Conservation (phyloP, 2,113 vertebrate genomes). For the cat (Felis catus) region F.catus_Fca126_mat1.0 CM031412.1:84339001-84339500, state of each 20-base stretch:
- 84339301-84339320: not conserved
- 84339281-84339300: conserved; percentile 46
- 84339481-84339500: not conserved
- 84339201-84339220: conserved; percentile 66
- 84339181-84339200: conserved; percentile 75
- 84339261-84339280: not conserved
- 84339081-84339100: not conserved
- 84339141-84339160: conserved; percentile 63
- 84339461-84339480: not conserved
- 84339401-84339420: not conserved
- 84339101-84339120: not conserved
- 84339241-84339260: not conserved
- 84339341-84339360: not conserved
- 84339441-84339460: not conserved
- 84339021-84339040: not conserved
- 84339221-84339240: conserved; percentile 14
- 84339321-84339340: not conserved
- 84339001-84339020: not conserved
- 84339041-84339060: not conserved
- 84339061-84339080: not conserved
- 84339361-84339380: not conserved
- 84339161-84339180: conserved; percentile 52
- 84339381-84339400: not conserved
- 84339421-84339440: not conserved
- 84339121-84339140: conserved; percentile 33